These are phyloP conservation scores for Phoenicopterus ruber DNA, from an alignment of 2,113 vertebrate genomes.

Conservation along the genomic window DNA sequence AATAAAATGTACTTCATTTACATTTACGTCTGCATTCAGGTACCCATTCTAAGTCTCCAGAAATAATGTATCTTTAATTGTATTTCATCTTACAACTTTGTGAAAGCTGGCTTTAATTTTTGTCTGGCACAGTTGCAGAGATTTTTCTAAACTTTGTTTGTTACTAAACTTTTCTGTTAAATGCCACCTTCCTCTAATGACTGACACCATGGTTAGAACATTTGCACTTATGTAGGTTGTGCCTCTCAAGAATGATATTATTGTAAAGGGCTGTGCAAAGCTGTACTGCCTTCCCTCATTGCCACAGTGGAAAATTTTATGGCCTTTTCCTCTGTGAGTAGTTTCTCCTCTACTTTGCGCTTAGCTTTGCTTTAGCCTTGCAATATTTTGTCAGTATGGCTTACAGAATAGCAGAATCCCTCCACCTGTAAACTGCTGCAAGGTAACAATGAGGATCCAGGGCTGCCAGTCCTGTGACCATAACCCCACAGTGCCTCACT, in stretches of 20 bases:
- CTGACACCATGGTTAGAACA: background rate
- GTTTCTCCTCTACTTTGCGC: background rate
- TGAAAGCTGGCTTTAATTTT: background rate
- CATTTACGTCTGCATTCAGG: background rate
- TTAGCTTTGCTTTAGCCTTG: background rate
- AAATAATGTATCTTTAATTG: background rate
- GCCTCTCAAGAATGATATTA: background rate
- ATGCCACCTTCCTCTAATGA: background rate
- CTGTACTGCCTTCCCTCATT: background rate
- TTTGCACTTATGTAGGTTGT: background rate
- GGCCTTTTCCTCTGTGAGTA: accelerated
- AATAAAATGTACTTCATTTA: background rate
- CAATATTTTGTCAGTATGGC: background rate
- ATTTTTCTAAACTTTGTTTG: background rate
- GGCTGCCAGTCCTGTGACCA: background rate
- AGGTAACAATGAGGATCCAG: background rate
- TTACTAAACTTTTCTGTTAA: background rate
- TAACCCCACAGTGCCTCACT: background rate
- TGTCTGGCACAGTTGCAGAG: background rate
- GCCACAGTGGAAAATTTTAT: background rate
- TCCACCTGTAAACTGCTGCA: background rate
- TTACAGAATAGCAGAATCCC: background rate
- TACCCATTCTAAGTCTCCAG: background rate
- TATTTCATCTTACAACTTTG: background rate
- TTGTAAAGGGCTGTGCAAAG: background rate